These are phyloP conservation scores for Phasia obesa DNA, from an alignment of 2,888 invertebrate species.

Conservation along the genomic window DNA sequence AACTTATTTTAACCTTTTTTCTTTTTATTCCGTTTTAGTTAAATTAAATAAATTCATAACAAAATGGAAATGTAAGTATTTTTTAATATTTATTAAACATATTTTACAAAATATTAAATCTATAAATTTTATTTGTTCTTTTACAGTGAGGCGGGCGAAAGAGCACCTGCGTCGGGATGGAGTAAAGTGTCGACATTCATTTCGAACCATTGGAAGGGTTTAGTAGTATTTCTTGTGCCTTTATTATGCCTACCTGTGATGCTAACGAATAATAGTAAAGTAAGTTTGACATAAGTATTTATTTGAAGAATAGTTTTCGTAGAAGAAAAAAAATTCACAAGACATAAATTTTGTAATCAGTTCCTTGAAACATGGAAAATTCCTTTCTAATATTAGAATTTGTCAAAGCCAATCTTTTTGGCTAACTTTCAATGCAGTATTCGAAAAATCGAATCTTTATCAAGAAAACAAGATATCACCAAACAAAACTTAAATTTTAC, in stretches of 20 bases:
- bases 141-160: conserved; percentile 75
- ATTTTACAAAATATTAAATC: background rate
- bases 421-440: too few species aligned
- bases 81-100: background rate
- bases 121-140: background rate
- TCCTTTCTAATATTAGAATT: too few species aligned
- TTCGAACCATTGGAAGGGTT: conserved; percentile 88
- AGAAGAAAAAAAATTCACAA: too few species aligned
- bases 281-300: conserved; percentile 78
- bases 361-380: too few species aligned
- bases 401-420: too few species aligned
- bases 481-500: too few species aligned
- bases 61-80: conserved; percentile 78
- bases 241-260: conserved; percentile 87
- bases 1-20: background rate
- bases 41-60: conserved; percentile 67
- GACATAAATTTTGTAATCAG: too few species aligned
- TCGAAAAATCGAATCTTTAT: too few species aligned
- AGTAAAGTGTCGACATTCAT: conserved; percentile 82
- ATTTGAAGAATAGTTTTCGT: too few species aligned
- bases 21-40: conserved; percentile 66
- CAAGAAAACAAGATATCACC: too few species aligned
- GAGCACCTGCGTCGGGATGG: conserved; percentile 59
- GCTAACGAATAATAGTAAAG: conserved; percentile 84
- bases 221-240: conserved; percentile 88